These are phyloP conservation scores for Drosophila falleni DNA, from an alignment of 2,888 invertebrate species.

Conservation along the genomic window DNA sequence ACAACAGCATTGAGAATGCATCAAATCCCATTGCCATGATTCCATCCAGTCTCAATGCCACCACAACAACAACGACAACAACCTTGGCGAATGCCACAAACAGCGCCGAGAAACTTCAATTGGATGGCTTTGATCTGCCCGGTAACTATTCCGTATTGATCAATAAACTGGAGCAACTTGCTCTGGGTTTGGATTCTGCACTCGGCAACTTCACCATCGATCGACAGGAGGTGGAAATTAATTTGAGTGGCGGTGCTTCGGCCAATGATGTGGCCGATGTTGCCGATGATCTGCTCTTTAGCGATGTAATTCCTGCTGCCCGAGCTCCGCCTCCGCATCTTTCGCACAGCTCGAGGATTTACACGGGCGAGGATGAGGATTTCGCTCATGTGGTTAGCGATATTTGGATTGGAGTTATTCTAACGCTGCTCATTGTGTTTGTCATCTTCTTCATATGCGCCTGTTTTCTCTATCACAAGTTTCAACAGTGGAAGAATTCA, in stretches of 20 bases:
- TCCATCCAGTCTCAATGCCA: conserved; percentile 40
- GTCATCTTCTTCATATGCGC: conserved; percentile 89
- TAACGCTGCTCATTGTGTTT: conserved; percentile 88
- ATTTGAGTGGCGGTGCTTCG: conserved; percentile 63
- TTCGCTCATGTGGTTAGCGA: conserved; percentile 87
- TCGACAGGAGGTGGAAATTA: conserved; percentile 81
- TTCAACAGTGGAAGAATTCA: conserved; percentile 88
- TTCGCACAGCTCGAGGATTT: conserved; percentile 62
- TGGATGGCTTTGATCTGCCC: conserved; percentile 77
- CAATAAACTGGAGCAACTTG: conserved; percentile 83
- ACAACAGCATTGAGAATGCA: conserved; percentile 48
- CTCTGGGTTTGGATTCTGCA: conserved; percentile 82
- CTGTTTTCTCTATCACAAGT: conserved; percentile 88
- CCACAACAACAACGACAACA: conserved; percentile 16
- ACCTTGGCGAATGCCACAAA: conserved; percentile 45
- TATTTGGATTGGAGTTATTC: conserved; percentile 88
- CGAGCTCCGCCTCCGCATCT: conserved; percentile 70
- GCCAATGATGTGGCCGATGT: conserved; percentile 62
- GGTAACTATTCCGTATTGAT: conserved; percentile 84
- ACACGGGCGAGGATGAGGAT: conserved; percentile 85
- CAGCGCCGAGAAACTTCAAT: conserved; percentile 73
- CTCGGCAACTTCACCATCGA: conserved; percentile 81
- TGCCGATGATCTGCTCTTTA: conserved; percentile 65
- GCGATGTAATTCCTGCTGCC: conserved; percentile 67
- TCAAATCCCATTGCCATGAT: conserved; percentile 35